Conservation (phyloP, 2,888 invertebrate species). For the Chrysodeixis includens region DNA sequence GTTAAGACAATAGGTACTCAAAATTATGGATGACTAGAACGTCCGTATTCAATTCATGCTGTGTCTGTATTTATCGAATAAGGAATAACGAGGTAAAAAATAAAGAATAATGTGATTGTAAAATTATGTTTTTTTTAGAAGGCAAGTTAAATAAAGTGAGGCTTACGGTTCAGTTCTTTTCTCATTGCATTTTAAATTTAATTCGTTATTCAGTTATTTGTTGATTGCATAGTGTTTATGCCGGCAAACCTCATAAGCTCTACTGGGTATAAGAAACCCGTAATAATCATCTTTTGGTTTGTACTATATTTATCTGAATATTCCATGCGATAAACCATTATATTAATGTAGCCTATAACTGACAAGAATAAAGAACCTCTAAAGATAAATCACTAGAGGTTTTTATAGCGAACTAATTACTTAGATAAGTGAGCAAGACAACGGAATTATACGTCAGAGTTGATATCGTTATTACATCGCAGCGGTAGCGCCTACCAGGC, state of each 20-base stretch:
- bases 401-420: constrained; percentile 22
- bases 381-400: constrained; percentile 4
- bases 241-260: too few relatives aligned
- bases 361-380: background rate
- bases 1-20: too few relatives aligned
- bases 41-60: too few relatives aligned
- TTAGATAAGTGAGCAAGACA: constrained; percentile 30
- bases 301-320: too few relatives aligned
- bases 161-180: background rate
- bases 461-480: constrained; percentile 3
- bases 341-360: background rate
- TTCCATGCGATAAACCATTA: background rate
- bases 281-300: background rate
- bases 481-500: constrained; percentile 1
- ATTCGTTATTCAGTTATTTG: too few relatives aligned
- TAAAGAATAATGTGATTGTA: too few relatives aligned
- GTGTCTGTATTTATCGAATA: too few relatives aligned
- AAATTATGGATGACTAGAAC: too few relatives aligned
- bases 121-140: too few relatives aligned
- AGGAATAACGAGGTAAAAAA: too few relatives aligned
- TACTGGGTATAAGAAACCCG: background rate
- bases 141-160: background rate
- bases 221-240: too few relatives aligned
- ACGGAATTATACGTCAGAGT: background rate
- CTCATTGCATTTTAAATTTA: background rate